Percentiles rank a stretch among this genome's conserved stretches.
These are phyloP conservation scores for Formica exsecta DNA, from an alignment of 1,140 invertebrate genomes.

Conservation along the genomic window DNA sequence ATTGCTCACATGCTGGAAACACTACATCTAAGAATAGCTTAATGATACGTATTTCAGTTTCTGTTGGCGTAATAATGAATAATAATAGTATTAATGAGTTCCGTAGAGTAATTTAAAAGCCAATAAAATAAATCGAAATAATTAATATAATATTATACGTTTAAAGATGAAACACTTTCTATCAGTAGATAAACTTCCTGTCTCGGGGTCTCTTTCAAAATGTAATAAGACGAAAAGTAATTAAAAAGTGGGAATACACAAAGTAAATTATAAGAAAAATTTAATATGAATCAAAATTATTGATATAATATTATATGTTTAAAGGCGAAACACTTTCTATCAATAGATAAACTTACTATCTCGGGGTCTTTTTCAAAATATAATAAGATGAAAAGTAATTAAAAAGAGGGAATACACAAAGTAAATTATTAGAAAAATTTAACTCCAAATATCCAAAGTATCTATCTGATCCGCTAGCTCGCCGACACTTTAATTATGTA, in stretches of 20 bases:
- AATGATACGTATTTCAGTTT: not conserved
- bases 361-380: not conserved
- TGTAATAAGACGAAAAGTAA: not conserved
- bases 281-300: not conserved
- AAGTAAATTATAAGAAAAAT: constrained; percentile 26
- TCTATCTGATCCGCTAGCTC: constrained; percentile 28
- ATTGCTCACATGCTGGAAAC: not conserved
- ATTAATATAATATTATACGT: not conserved
- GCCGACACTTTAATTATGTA: constrained; percentile 69
- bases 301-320: not conserved
- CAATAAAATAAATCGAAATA: no score
- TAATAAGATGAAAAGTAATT: not conserved
- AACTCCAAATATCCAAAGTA: constrained; percentile 32
- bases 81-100: not conserved
- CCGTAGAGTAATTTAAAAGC: no score
- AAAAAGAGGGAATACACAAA: constrained; percentile 5
- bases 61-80: not conserved
- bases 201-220: not conserved
- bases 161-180: not conserved
- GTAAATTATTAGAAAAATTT: constrained; percentile 18
- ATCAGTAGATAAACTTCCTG: not conserved
- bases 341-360: not conserved
- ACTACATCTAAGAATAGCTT: not conserved
- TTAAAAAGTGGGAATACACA: not conserved
- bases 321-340: not conserved